These are phyloP conservation scores for Asbolus verrucosus DNA, from an alignment of 1,140 invertebrate species.

Conservation along the genomic window DNA sequence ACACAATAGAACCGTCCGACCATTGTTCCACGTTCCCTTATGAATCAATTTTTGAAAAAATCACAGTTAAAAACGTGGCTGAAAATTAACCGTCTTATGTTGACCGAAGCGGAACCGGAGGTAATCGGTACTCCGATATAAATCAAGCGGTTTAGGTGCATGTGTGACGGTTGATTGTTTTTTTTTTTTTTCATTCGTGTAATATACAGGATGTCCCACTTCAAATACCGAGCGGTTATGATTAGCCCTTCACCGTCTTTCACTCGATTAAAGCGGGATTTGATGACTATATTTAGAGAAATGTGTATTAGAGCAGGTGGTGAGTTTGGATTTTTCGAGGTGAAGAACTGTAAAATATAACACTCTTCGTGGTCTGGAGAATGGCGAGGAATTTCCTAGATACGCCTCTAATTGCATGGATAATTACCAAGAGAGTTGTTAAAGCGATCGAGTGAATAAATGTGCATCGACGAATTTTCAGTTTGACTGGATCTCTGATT, in stretches of 20 bases:
- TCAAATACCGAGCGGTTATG: background rate
- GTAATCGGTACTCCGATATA: too few relatives aligned
- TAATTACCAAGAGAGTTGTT: conserved; percentile 31
- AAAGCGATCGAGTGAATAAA: conserved; percentile 30
- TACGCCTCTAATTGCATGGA: conserved; percentile 35
- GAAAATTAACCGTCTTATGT: too few relatives aligned
- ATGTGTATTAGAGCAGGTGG: conserved; percentile 21
- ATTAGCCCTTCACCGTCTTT: conserved; percentile 32
- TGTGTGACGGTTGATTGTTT: too few relatives aligned
- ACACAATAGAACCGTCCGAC: conserved; percentile 14
- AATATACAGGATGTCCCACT: conserved; percentile 22
- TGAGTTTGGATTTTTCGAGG: background rate
- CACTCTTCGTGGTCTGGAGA: conserved; percentile 4
- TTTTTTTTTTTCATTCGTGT: too few relatives aligned
- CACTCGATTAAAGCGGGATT: conserved; percentile 24
- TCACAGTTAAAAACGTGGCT: too few relatives aligned
- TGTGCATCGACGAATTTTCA: conserved; percentile 34
- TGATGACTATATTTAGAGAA: conserved; percentile 28
- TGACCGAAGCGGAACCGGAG: too few relatives aligned
- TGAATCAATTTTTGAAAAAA: conserved; percentile 12
- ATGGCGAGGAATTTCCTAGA: conserved; percentile 21
- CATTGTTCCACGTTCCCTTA: conserved; percentile 2
- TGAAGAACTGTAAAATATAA: background rate
- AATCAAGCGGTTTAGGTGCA: too few relatives aligned
- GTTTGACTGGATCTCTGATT: conserved; percentile 28